Evolutionary conservation across 2,113 vertebrate genomes (phyloP).

Genomic region (Upupa epops): DNA sequence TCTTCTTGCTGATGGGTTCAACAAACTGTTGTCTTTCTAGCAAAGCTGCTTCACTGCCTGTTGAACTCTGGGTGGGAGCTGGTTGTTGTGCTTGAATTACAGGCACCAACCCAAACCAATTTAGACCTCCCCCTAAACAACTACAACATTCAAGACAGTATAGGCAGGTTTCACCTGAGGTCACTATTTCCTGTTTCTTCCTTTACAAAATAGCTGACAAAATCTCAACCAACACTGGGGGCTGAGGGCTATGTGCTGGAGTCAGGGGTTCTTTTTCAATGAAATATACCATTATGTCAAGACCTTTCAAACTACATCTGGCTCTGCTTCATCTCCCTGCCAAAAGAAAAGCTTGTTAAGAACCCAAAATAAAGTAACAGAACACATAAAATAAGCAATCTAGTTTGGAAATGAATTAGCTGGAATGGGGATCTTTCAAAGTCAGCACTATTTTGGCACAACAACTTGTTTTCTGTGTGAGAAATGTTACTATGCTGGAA

Average conservation of each 20-base stretch:
- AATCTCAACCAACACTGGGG: neutral
- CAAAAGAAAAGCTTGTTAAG: constrained; percentile 58
- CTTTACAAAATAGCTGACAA: neutral
- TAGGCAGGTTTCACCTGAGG: neutral
- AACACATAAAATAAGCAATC: constrained; percentile 58
- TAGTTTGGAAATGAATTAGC: constrained; percentile 40
- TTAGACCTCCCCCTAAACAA: too few relatives aligned
- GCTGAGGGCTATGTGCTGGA: neutral
- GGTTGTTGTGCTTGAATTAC: too few relatives aligned
- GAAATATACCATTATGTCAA: neutral
- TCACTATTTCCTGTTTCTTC: neutral
- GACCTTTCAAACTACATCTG: neutral
- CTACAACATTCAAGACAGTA: neutral
- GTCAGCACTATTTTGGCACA: neutral
- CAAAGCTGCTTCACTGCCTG: too few relatives aligned
- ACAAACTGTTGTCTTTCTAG: too few relatives aligned
- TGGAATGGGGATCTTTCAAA: neutral
- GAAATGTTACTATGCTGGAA: constrained; percentile 27
- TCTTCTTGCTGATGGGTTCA: too few relatives aligned
- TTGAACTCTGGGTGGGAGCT: too few relatives aligned
- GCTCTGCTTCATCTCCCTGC: constrained; percentile 25
- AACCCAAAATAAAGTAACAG: constrained; percentile 62
- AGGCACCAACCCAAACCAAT: too few relatives aligned
- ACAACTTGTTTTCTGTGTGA: neutral
- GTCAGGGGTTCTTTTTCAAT: neutral